Evolutionary conservation across 2,797 vertebrate genomes (phyloP).

Genomic region (Selene dorsalis): DNA sequence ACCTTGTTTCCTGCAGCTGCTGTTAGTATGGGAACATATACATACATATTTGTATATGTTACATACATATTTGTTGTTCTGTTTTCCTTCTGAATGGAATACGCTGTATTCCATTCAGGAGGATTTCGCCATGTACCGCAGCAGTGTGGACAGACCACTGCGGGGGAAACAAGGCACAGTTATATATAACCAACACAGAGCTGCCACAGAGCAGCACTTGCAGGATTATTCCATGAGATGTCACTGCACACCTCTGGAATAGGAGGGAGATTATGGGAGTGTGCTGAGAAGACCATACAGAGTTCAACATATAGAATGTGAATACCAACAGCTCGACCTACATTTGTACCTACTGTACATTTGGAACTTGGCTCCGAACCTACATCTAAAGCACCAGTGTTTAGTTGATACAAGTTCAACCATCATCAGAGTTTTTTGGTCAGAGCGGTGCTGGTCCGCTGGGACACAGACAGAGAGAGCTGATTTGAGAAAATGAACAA

Average conservation of each 20-base stretch:
- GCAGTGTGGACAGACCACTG: not conserved
- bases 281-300: not conserved
- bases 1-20: constrained; percentile 1
- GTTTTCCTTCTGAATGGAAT: no score
- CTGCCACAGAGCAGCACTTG: constrained; percentile 44
- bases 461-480: no score
- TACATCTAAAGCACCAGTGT: not conserved
- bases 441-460: no score
- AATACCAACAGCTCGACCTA: not conserved
- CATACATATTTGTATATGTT: no score
- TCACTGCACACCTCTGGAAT: constrained; percentile 71
- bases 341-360: not conserved
- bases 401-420: not conserved
- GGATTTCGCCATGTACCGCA: not conserved
- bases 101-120: no score
- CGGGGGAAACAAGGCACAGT: not conserved
- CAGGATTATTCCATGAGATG: constrained; percentile 69
- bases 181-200: not conserved
- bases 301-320: constrained; percentile 16
- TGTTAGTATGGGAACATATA: not conserved
- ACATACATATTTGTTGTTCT: no score
- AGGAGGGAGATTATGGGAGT: constrained; percentile 45
- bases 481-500: no score
- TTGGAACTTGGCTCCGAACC: not conserved
- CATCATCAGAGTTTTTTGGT: not conserved